Base-by-base conservation (phyloP, 2,888 invertebrate genomes). In the Nymphalis c-album region DNA sequence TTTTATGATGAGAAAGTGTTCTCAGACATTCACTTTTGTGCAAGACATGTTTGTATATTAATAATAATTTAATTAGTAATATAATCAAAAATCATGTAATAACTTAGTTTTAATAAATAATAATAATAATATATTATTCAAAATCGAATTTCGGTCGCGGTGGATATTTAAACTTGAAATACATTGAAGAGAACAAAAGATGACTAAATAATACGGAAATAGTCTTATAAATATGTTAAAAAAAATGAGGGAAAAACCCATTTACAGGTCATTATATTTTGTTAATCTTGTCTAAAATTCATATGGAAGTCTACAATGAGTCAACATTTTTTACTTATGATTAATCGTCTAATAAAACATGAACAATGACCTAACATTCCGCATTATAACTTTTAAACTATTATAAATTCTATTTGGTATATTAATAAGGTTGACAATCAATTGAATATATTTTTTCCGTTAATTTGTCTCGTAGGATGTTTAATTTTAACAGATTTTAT, bases 221-320 rank as follows among this genome's bases (percentile, higher is more conserved):
- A 17, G 6, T 31, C 26, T 31, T 31, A 16, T 6, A 26, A 22
- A 53, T 53, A 53, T 3, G 22, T 22, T 20, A 22, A 48, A 66
- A 65, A 61, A 60, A 35, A 17, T 13, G 20, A 35, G 20, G 60
- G 58, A 64, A 66, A 66, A 66, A 61, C 65, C 60, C 61, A 57
- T 18, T 22, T 51, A 51, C 18, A 50, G 40, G 20, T 7, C 35
- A 51, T 62, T 45, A 62, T 20, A 40, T 10, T 40, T 47, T 40
- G 35, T 53, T 60, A 64, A 59, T 40, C 22, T 53, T 60, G 53
- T 40, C 60, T 26, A n/a, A 60, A 58, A 35, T 58, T 35, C 60
- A 51, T 64, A 57, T 63, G 50, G 31, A 59, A 53, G 61, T 35
- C 62, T 64, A 64, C 67, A 70, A 64, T 70, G 70, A 70, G 67